Base-by-base conservation (phyloP, 2,797 vertebrate genomes). In the Xiphophorus birchmanni region DNA sequence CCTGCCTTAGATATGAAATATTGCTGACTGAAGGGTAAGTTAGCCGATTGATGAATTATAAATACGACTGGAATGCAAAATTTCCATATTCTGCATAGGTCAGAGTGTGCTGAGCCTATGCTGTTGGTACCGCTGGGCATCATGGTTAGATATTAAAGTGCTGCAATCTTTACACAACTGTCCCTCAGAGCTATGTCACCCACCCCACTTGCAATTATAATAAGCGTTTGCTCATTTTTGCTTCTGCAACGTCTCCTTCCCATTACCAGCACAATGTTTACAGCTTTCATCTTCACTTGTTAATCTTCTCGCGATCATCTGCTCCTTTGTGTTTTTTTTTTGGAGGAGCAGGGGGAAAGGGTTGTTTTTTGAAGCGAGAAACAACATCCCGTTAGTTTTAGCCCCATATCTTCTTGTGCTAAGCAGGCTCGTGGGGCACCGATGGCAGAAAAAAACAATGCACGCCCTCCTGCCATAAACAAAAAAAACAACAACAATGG, bases 11-110 rank as follows among this genome's bases (percentile, higher is more conserved):
- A 93, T 94, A 94, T 94, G 90, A 94, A 92, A 95, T 93, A 94
- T 89, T 92, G 95, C 94, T 95, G 94, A 95, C 94, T 94, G 74
- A 90, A 84, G 94, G 92, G 89, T 91, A 90, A 88, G 89, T 90
- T 90, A 73, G 89, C 91, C 91, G 90, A 91, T 88, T 95, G 94
- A 94, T 95, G 92, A 95, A 95, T 94, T 93, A 95, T 95, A 93
- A 92, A 95, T 94, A 91, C 79, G 69, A 78, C 88, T 91, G 92
- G 89, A 93, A 93, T 83, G 83, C 90, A 91, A 91, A 84, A 91
- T 93, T 90, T 92, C 92, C 91, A 90, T 88, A 93, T 93, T 79
- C 89, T 94, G 93, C 93, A 92, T 93, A 91, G 92, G 93, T 94
- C 93, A 91, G 90, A 80, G 88, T 88, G 83, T 87, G 87, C 89